Evolutionary conservation across 2,797 vertebrate genomes (phyloP).

Genomic region (Enteromius afrohamiltoni): DNA sequence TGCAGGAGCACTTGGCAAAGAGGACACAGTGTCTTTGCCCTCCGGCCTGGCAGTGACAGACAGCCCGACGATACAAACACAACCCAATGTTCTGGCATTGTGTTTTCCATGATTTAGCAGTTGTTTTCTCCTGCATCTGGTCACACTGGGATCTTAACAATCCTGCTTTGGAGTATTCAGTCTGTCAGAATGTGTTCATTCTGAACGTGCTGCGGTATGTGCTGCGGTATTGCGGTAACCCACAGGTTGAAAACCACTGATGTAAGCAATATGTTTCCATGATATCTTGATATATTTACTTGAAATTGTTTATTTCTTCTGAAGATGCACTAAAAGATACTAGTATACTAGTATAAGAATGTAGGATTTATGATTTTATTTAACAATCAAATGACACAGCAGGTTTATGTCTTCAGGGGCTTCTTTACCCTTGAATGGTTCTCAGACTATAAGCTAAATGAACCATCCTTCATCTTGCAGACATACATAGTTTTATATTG

Average conservation of each 20-base stretch:
- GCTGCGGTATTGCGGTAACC: too few species aligned
- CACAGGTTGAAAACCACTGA: too few species aligned
- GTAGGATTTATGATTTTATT: neutral
- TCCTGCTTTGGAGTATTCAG: neutral
- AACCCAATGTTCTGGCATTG: neutral
- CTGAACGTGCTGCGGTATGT: too few species aligned
- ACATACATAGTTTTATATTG: neutral
- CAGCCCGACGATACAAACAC: slow-evolving; percentile 22
- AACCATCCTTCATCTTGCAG: neutral
- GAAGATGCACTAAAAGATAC: neutral
- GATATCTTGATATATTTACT: neutral
- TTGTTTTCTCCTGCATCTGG: slow-evolving; percentile 13
- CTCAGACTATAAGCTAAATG: slow-evolving; percentile 11
- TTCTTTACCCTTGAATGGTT: slow-evolving; percentile 15
- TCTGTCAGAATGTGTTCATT: slow-evolving; percentile 7
- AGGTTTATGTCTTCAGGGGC: neutral
- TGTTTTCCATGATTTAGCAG: slow-evolving; percentile 32
- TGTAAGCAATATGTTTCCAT: neutral
- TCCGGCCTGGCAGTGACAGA: slow-evolving; percentile 12
- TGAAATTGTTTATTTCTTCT: neutral
- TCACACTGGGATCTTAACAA: neutral
- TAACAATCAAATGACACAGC: neutral
- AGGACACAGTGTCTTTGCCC: slow-evolving; percentile 7
- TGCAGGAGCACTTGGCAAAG: neutral
- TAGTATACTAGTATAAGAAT: neutral